Percentiles rank a stretch among this genome's conserved stretches.
Evolutionary conservation across 2,113 vertebrate species (phyloP).

Genomic region (Conger conger): DNA sequence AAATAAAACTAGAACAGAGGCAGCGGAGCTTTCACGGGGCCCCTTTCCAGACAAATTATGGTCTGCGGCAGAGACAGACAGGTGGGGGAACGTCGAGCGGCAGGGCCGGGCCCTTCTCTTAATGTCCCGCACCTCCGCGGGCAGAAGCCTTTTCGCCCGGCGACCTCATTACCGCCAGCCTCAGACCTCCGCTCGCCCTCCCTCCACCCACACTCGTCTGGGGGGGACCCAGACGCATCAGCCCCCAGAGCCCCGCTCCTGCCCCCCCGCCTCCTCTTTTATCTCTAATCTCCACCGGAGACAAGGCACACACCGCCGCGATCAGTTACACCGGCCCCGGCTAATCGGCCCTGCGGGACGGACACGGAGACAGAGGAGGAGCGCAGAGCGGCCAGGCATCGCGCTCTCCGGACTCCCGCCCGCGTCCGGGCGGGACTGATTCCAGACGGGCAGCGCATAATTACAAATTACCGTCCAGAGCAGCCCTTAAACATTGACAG

Average conservation of each 20-base stretch:
- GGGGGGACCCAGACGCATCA: no score
- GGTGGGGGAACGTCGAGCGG: no score
- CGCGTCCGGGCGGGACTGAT: not conserved
- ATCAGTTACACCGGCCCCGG: not conserved
- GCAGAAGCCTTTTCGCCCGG: not conserved
- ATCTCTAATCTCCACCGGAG: not conserved
- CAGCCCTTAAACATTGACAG: not conserved
- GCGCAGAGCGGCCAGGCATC: not conserved
- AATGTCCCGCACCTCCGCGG: not conserved
- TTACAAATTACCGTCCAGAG: not conserved
- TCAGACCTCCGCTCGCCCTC: no score
- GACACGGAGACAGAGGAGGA: not conserved
- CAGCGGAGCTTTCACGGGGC: no score
- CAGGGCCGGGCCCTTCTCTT: not conserved
- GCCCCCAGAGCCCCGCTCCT: no score
- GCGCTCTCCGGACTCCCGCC: not conserved
- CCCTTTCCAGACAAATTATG: no score
- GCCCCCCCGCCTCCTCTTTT: not conserved
- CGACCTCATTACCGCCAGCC: not conserved
- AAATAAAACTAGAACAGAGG: not conserved
- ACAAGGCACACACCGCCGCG: no score
- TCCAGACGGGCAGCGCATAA: not conserved
- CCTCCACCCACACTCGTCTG: no score
- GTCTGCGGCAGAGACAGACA: not conserved
- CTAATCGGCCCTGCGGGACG: not conserved